A percentile compares a stretch with the other conserved stretches of the same genome.
These are phyloP conservation scores for Diorhabda carinulata DNA, from an alignment of 1,140 invertebrate genomes.

Conservation along the genomic window DNA sequence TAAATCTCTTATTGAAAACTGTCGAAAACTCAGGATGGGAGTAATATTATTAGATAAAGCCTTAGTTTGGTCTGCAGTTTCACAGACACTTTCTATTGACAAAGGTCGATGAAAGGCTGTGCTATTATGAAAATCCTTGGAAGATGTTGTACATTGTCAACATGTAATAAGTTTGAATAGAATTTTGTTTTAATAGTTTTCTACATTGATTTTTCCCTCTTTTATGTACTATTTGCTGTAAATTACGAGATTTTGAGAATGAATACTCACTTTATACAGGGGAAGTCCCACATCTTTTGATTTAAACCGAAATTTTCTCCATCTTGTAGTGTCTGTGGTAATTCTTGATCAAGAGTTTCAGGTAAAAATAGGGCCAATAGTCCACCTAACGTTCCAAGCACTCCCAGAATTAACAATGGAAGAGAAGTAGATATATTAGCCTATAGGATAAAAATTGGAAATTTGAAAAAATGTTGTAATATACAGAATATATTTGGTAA, in stretches of 20 bases:
- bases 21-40: too few species aligned
- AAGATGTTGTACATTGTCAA: not conserved
- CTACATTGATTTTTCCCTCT: too few species aligned
- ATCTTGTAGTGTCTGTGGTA: constrained; percentile 78
- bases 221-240: too few species aligned
- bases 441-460: constrained; percentile 45
- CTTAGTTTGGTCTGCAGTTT: not conserved
- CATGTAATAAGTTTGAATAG: not conserved
- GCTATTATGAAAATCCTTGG: not conserved
- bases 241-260: not conserved
- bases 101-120: not conserved
- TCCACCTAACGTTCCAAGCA: constrained; percentile 68
- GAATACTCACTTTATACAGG: constrained; percentile 61
- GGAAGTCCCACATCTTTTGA: constrained; percentile 74
- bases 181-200: not conserved
- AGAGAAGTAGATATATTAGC: constrained; percentile 63
- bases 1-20: too few species aligned
- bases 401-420: constrained; percentile 71
- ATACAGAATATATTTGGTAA: not conserved
- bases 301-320: constrained; percentile 79
- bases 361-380: constrained; percentile 70
- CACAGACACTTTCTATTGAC: not conserved
- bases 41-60: too few species aligned
- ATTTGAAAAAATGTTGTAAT: constrained; percentile 17
- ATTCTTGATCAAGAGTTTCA: constrained; percentile 76